Percentiles rank a stretch among this genome's conserved stretches.
These are phyloP conservation scores for Pyrrhura leucotis DNA, from an alignment of 2,797 vertebrate genomes.

Conservation along the genomic window DNA sequence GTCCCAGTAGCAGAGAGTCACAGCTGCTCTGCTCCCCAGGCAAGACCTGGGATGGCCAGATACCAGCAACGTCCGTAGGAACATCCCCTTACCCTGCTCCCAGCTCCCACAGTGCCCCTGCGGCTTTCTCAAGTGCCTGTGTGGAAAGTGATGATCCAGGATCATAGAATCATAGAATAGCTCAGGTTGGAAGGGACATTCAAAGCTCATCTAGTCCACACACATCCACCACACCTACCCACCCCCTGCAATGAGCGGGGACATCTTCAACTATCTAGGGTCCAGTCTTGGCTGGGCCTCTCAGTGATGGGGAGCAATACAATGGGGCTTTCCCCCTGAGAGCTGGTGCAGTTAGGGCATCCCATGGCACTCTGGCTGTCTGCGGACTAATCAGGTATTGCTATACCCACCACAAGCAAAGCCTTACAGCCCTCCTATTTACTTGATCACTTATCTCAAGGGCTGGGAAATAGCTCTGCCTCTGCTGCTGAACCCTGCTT, in stretches of 20 bases:
- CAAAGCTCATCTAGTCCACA: background rate
- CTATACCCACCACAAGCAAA: background rate
- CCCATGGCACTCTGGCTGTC: background rate
- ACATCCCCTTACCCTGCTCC: fast-evolving
- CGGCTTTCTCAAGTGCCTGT: background rate
- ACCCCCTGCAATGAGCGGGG: background rate
- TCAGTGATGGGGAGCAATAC: background rate
- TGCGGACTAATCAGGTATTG: background rate
- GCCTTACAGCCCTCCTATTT: background rate
- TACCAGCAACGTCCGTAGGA: background rate
- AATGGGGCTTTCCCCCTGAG: background rate
- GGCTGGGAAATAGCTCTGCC: background rate
- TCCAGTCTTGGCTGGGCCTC: background rate
- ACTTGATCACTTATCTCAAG: background rate
- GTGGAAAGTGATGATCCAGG: background rate
- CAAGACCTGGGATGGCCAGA: background rate
- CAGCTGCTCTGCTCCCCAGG: background rate
- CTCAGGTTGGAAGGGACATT: background rate
- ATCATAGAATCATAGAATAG: background rate
- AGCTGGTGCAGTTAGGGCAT: background rate
- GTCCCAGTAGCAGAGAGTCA: background rate
- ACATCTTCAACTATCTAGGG: background rate
- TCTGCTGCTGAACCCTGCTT: background rate
- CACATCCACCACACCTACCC: too few relatives aligned
- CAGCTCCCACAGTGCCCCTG: background rate